Evolutionary conservation across 2,888 invertebrate species (phyloP), one percentile per base, ranked within the genome.

Genomic region (Conops quadrifasciatus): DNA sequence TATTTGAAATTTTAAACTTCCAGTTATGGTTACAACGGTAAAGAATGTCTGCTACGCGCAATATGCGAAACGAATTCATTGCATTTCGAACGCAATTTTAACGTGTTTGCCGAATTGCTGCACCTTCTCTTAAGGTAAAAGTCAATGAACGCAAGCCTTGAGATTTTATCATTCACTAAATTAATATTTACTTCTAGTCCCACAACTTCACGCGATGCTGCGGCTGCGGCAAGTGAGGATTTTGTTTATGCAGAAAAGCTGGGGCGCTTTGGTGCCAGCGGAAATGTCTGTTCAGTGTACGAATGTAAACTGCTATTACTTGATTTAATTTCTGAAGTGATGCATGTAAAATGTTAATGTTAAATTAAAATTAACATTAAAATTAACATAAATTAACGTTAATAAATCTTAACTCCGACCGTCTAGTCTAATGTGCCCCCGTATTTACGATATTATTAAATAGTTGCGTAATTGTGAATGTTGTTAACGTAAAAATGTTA

Each of bases 11-110:
- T 13, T 26, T 53, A n/a, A n/a, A 15, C 13, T 36, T 53, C n/a
- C 66, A 83, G 83, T 2, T 80, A 81, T 30, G 83, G 83, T 1
- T 80, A 80, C 65, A 79, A 79, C 3, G 83, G 83, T 0, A 77
- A 75, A n/a, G 80, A 80, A 36, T 83, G 83, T 47, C 56, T 83
- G 24, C 70, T 83, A 16, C 77, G 79, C 62, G 78, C 83, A 0
- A 81, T 83, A 30, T 83, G 83, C 70, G 82, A 83, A 45, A 78
- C 80, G 3, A 82, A 74, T 68, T 58, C 73, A 0, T 67, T 81
- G 21, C 75, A 70, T 21, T 83, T 83, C 67, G 78, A 79, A 0
- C 75, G 75, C 1, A 73, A 79, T 58, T 78, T 77, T 16, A 80
- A 78, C 66, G 78, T 83, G 2, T 76, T 78, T 21, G 80, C 79